These are phyloP conservation scores for Himalopsyche phryganea DNA, from an alignment of 1,140 invertebrate genomes.

Conservation along the genomic window DNA sequence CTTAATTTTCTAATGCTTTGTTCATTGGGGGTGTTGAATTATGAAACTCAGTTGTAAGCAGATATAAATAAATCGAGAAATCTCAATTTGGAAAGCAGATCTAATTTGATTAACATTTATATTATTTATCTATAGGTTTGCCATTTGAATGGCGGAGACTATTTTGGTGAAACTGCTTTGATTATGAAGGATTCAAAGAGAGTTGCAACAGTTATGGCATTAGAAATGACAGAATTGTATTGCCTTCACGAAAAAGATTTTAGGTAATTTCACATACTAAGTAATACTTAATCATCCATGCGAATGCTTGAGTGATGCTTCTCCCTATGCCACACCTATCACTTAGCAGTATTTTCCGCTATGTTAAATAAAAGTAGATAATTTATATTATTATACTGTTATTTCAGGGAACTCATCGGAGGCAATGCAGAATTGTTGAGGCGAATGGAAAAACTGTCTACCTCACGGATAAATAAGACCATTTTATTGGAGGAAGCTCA, in stretches of 20 bases:
- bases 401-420: constrained; percentile 10
- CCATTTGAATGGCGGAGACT: constrained; percentile 52
- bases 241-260: constrained; percentile 50
- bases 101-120: too few relatives aligned
- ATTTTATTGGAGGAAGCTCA: constrained; percentile 12
- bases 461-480: constrained; percentile 17
- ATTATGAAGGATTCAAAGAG: constrained; percentile 52
- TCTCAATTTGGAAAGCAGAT: too few relatives aligned
- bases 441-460: constrained; percentile 6
- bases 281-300: too few relatives aligned
- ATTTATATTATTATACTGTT: too few relatives aligned
- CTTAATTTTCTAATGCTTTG: too few relatives aligned
- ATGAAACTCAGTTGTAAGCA: too few relatives aligned
- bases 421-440: constrained; percentile 2
- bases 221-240: constrained; percentile 56
- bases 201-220: constrained; percentile 51
- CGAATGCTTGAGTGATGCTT: too few relatives aligned
- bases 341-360: too few relatives aligned
- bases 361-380: too few relatives aligned
- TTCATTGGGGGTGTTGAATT: too few relatives aligned
- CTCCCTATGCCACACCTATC: too few relatives aligned
- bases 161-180: constrained; percentile 56
- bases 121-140: constrained; percentile 52
- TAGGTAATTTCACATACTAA: constrained; percentile 36
- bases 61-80: too few relatives aligned